Conservation (phyloP, 92 coral and sea anemone species). For the Umimayanthus kanabou region DNA sequence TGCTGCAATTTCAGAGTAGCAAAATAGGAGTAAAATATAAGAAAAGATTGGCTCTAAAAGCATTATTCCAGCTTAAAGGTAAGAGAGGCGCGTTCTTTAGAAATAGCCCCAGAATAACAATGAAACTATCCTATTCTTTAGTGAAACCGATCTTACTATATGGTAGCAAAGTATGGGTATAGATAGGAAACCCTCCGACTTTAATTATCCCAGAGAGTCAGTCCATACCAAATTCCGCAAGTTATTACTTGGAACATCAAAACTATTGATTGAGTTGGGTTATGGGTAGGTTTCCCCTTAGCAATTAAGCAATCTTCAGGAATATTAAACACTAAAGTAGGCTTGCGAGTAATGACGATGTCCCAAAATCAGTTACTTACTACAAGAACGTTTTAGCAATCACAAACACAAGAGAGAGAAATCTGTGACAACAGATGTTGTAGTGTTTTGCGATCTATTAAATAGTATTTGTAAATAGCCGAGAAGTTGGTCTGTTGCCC, state of each 20-base stretch:
- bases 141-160: slow-evolving; percentile 33
- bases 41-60: slow-evolving; percentile 34
- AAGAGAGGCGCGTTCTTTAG: slow-evolving; percentile 35
- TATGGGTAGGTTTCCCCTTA: slow-evolving; percentile 22
- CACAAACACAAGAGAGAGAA: too few species aligned
- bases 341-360: not conserved
- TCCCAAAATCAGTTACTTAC: not conserved
- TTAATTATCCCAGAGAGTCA: not conserved
- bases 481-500: too few species aligned
- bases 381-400: too few species aligned
- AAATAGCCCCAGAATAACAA: not conserved
- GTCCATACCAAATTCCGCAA: slow-evolving; percentile 29
- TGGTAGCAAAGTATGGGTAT: slow-evolving; percentile 31
- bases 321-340: slow-evolving; percentile 10
- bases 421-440: too few species aligned
- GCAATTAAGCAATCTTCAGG: slow-evolving; percentile 26
- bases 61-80: slow-evolving; percentile 31
- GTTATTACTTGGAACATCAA: slow-evolving; percentile 29
- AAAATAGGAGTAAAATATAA: slow-evolving; percentile 21
- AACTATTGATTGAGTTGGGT: too few species aligned
- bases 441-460: too few species aligned
- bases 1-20: slow-evolving; percentile 26
- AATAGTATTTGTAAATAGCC: too few species aligned
- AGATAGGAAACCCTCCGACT: not conserved
- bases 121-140: slow-evolving; percentile 11